These are phyloP conservation scores for Leptinotarsa juncta DNA, from an alignment of 2,888 invertebrate genomes.

Conservation along the genomic window DNA sequence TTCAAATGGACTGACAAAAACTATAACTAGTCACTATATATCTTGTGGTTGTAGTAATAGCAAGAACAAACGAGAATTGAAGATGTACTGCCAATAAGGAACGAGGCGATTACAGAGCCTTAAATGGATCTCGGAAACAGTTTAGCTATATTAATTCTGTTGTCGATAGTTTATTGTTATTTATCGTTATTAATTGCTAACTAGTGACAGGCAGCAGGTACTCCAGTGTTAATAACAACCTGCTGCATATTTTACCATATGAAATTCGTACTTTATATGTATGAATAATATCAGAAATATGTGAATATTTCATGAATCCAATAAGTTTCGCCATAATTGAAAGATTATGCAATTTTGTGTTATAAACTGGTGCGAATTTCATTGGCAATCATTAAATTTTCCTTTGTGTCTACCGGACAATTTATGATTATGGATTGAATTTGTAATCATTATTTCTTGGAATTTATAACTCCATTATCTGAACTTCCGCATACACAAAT, in stretches of 20 bases:
- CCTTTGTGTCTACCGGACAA: background rate
- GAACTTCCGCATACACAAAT: background rate
- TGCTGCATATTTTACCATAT: conserved; percentile 52
- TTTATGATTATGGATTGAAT: background rate
- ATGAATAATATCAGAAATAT: conserved; percentile 35
- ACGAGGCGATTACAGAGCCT: conserved; percentile 23
- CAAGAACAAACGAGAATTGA: conserved; percentile 23
- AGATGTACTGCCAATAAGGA: conserved; percentile 33
- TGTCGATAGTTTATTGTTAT: conserved; percentile 40
- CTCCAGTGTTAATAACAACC: conserved; percentile 46
- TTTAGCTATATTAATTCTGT: conserved; percentile 27
- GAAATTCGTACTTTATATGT: conserved; percentile 42
- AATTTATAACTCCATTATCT: background rate
- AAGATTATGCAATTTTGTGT: conserved; percentile 28
- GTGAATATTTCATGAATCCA: conserved; percentile 32
- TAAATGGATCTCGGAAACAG: conserved; percentile 27
- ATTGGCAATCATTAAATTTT: conserved; percentile 7
- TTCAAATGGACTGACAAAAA: conserved; percentile 20
- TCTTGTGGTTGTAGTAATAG: conserved; percentile 23
- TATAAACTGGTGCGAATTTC: conserved; percentile 5
- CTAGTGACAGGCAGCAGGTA: conserved; percentile 38
- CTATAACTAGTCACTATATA: conserved; percentile 22
- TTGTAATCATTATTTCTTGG: background rate
- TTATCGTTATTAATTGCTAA: conserved; percentile 40
- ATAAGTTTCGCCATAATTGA: conserved; percentile 30